phyloP scores from a whole-genome alignment of 1,140 invertebrate species.

The Drosophila ambigua region DNA sequence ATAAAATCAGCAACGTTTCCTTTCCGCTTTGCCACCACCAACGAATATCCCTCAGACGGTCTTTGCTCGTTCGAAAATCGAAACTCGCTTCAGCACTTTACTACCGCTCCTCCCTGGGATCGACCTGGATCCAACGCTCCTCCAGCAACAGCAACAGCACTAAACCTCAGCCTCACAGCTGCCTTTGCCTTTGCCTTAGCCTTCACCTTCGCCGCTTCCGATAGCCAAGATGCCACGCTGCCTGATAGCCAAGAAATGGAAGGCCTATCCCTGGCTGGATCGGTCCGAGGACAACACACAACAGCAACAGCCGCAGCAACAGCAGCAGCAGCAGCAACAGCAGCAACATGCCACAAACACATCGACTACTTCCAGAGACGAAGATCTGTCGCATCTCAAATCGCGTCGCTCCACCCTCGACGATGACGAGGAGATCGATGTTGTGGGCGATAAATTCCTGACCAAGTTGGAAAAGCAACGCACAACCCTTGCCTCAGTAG shows the following conservation, averaged over 20 bases:
- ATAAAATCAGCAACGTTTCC: slow-evolving; percentile 76
- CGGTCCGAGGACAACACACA: slow-evolving; percentile 85
- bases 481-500: slow-evolving; percentile 83
- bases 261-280: slow-evolving; percentile 91
- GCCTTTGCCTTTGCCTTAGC: not conserved
- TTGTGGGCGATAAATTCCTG: slow-evolving; percentile 87
- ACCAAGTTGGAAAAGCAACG: slow-evolving; percentile 77
- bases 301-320: slow-evolving; percentile 26
- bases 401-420: slow-evolving; percentile 84
- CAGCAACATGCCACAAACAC: slow-evolving; percentile 31
- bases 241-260: slow-evolving; percentile 96
- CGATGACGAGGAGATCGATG: slow-evolving; percentile 93
- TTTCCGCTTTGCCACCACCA: slow-evolving; percentile 79
- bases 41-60: slow-evolving; percentile 62
- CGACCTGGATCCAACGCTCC: slow-evolving; percentile 32
- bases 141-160: slow-evolving; percentile 7
- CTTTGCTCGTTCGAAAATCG: slow-evolving; percentile 77
- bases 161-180: slow-evolving; percentile 6
- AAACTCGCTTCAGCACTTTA: slow-evolving; percentile 75
- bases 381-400: slow-evolving; percentile 62
- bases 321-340: slow-evolving; percentile 46
- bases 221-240: slow-evolving; percentile 89
- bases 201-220: not conserved
- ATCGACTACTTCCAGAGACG: slow-evolving; percentile 41
- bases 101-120: slow-evolving; percentile 45